A percentile compares a stretch with the other conserved stretches of the same genome.
Conservation (phyloP, 2,888 invertebrate genomes). For the Cantharis flavilabris region DNA sequence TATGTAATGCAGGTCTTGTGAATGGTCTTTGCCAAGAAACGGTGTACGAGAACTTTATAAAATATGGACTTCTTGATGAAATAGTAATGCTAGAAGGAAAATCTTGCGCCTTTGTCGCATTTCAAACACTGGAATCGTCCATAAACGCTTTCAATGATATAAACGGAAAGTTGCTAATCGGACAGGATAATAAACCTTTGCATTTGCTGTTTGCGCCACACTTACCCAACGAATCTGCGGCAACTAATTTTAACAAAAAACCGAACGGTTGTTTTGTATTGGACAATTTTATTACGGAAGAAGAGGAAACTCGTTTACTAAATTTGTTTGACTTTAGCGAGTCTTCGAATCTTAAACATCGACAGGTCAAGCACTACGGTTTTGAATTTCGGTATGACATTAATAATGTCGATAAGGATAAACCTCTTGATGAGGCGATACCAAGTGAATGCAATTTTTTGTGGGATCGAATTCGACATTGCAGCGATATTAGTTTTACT, state of each 20-base stretch:
- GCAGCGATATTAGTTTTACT: slow-evolving; percentile 51
- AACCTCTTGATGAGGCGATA: slow-evolving; percentile 69
- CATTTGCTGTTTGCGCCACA: slow-evolving; percentile 68
- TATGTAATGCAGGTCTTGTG: slow-evolving; percentile 88
- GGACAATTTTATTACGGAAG: slow-evolving; percentile 70
- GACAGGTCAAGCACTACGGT: slow-evolving; percentile 89
- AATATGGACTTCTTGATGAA: slow-evolving; percentile 61
- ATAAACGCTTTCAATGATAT: slow-evolving; percentile 60
- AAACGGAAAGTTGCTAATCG: slow-evolving; percentile 65
- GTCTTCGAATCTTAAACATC: slow-evolving; percentile 69
- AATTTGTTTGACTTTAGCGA: slow-evolving; percentile 60
- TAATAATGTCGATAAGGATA: slow-evolving; percentile 79
- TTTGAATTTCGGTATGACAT: slow-evolving; percentile 88
- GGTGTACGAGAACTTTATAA: slow-evolving; percentile 60
- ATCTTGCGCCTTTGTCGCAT: slow-evolving; percentile 79
- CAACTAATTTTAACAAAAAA: not conserved
- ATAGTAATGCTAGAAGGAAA: slow-evolving; percentile 77
- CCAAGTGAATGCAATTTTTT: slow-evolving; percentile 73
- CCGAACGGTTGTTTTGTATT: slow-evolving; percentile 75
- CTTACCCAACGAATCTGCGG: slow-evolving; percentile 33
- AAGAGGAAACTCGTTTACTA: slow-evolving; percentile 69
- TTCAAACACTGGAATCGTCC: slow-evolving; percentile 59
- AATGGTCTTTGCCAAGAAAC: slow-evolving; percentile 74
- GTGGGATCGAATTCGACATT: slow-evolving; percentile 61
- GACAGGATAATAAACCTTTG: slow-evolving; percentile 64